Percentiles rank a stretch among this genome's conserved stretches.
Conservation (phyloP, 1,140 invertebrate genomes). For the Hylaeus anthracinus region DNA sequence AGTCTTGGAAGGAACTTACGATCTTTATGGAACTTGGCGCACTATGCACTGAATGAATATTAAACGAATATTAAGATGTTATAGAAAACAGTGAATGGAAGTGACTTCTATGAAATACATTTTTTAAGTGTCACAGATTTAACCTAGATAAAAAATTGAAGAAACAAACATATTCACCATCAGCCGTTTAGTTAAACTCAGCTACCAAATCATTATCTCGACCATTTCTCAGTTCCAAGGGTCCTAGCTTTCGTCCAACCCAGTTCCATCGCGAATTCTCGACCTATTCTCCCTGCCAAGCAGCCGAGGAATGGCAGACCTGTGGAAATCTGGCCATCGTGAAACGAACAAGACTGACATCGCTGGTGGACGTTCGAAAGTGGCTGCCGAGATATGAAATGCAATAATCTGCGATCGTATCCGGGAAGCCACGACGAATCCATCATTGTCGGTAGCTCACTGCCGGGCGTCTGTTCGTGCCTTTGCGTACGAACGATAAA, state of each 20-base stretch:
- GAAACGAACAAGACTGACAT: slow-evolving; percentile 28
- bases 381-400: slow-evolving; percentile 23
- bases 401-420: slow-evolving; percentile 50
- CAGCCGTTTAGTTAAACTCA: slow-evolving; percentile 16
- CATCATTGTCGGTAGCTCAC: slow-evolving; percentile 36
- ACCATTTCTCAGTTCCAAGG: background rate
- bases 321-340: background rate
- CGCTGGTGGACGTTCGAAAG: slow-evolving; percentile 41
- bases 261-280: slow-evolving; percentile 23
- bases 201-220: slow-evolving; percentile 1
- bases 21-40: no score
- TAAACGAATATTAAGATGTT: no score
- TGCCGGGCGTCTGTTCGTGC: background rate
- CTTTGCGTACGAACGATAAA: slow-evolving; percentile 36
- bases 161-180: no score
- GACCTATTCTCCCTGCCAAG: slow-evolving; percentile 14
- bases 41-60: no score
- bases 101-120: no score
- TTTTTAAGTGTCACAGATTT: no score
- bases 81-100: no score
- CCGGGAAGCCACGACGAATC: slow-evolving; percentile 28
- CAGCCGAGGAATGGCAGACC: slow-evolving; percentile 27
- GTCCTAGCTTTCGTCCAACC: background rate
- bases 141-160: no score
- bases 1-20: no score